phyloP scores from a whole-genome alignment of 2,113 vertebrate species.

The Indicator maculatus region DNA sequence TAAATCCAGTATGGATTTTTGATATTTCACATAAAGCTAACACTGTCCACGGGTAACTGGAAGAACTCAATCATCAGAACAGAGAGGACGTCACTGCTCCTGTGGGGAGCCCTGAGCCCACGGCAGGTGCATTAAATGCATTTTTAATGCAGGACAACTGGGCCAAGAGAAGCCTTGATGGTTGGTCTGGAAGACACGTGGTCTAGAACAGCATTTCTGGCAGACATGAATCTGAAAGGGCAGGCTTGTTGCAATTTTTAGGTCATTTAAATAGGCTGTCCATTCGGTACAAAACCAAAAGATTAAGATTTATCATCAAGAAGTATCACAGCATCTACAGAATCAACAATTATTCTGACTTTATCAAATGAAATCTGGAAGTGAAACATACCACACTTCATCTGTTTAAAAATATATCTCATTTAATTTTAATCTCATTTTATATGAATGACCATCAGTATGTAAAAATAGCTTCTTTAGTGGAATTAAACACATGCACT shows the following conservation, averaged over 20 bases:
- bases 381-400: neutral
- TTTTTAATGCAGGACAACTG: constrained; percentile 68
- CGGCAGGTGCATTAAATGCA: constrained; percentile 42
- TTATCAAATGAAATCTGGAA: neutral
- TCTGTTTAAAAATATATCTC: neutral
- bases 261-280: neutral
- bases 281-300: neutral
- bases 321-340: neutral
- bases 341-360: neutral
- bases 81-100: constrained; percentile 32
- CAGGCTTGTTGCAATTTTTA: neutral
- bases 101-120: neutral
- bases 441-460: neutral
- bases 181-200: constrained; percentile 2
- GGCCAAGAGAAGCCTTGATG: constrained; percentile 26
- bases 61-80: constrained; percentile 44
- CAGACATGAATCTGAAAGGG: neutral
- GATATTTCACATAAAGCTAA: constrained; percentile 64
- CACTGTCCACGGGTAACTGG: constrained; percentile 35
- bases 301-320: neutral
- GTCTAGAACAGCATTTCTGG: constrained; percentile 29
- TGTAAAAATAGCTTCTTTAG: neutral
- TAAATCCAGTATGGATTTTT: constrained; percentile 81
- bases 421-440: neutral
- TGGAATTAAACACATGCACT: neutral